Conservation (phyloP, 2,113 vertebrate species). For the Lamprotornis superbus region DNA sequence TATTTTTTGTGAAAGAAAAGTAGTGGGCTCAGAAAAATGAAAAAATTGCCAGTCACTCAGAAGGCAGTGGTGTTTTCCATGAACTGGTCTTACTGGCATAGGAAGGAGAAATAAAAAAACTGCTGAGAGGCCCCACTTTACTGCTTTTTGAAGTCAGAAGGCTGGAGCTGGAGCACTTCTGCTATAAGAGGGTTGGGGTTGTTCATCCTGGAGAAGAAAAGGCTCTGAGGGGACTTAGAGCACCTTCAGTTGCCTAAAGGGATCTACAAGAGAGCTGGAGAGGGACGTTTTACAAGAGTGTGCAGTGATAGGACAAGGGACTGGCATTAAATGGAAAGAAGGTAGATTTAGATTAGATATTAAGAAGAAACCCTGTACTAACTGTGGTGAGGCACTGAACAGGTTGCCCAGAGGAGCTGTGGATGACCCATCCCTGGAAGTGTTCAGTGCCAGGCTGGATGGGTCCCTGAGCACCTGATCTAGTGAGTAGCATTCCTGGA, state of each 20-base stretch:
- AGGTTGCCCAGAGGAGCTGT: not conserved
- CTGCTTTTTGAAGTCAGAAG: not conserved
- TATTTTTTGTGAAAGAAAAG: not conserved
- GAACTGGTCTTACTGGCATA: not conserved
- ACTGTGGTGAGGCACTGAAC: too few relatives aligned
- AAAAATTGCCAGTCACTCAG: not conserved
- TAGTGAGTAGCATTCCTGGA: not conserved
- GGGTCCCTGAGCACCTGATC: not conserved
- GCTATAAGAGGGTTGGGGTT: not conserved
- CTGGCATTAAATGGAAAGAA: not conserved
- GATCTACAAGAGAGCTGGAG: not conserved
- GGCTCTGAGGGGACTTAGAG: not conserved
- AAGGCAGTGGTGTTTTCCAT: not conserved
- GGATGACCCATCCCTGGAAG: not conserved
- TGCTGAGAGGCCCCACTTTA: not conserved
- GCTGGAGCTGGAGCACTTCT: not conserved
- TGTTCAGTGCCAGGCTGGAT: not conserved
- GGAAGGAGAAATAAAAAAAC: not conserved
- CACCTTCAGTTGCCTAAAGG: not conserved
- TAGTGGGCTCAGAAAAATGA: not conserved
- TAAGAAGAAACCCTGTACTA: not conserved
- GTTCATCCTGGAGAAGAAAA: not conserved
- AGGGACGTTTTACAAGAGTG: too few relatives aligned
- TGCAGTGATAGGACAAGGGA: not conserved
- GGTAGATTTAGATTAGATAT: not conserved